Evolutionary conservation across 37 sponge, comb jelly and placozoan species (phyloP), one percentile per base, ranked within the genome.

Genomic region (Chondrosia reniformis): DNA sequence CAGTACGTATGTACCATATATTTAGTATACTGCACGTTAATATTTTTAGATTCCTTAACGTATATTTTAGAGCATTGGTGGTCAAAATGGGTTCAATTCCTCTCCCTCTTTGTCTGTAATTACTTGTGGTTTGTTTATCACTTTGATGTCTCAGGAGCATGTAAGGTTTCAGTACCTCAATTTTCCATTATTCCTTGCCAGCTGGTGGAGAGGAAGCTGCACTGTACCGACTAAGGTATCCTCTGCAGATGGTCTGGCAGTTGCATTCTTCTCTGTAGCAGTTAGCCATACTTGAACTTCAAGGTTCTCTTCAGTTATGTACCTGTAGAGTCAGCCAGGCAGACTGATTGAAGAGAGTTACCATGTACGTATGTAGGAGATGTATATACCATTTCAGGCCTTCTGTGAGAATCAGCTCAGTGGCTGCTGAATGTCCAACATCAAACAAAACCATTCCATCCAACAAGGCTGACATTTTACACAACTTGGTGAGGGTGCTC

Each of bases 231-330:
- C 37, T 21, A 87, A 76, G n/a, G 8, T 27, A 38, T 92, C 88
- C 24, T 77, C 76, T 33, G 88, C 52, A 33, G 27, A 30, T 19
- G 92, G 88, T 15, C 64, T 79, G 46, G 74, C 22, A 0, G 33
- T 27, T 39, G 44, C 22, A 21, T 40, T 33, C 31, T 34, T 66
- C 39, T 49, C 9, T 13, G 40, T 28, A 15, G 55, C 74, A 55
- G 80, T 56, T 21, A 31, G 46, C 93, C 93, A 93, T 67, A 89
- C 80, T 55, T 93, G 89, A 3, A 93, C 58, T 79, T 93, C 93
- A 28, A 93, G 61, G 10, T 49, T 30, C 67, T 93, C 93, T 75
- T 93, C 93, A n/a, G 55, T 72, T 67, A 93, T n/a, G 56, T 88
- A 93, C 93, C 93, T 89, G 82, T 58, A 64, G 2, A 38, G n/a